Evolutionary conservation across 2,113 vertebrate species (phyloP).

Genomic region (Tursiops truncatus): DNA sequence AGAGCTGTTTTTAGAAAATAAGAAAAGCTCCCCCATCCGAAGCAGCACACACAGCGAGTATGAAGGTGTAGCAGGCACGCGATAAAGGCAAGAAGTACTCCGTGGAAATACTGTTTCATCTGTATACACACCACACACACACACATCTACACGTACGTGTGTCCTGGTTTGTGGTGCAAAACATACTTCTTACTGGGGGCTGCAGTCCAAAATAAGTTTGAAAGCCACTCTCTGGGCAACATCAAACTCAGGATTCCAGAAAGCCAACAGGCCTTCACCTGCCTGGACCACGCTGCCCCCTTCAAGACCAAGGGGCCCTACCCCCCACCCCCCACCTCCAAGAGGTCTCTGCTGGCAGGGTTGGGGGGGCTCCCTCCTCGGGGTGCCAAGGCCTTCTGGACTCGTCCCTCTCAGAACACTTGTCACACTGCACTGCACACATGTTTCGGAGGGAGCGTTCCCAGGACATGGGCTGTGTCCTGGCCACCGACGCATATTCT

Average conservation of each 20-base stretch:
- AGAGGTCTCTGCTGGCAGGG: accelerated
- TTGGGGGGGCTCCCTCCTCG: background rate
- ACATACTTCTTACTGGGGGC: background rate
- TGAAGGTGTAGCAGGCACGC: accelerated
- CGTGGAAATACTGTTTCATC: background rate
- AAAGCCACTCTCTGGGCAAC: background rate
- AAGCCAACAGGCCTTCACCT: background rate
- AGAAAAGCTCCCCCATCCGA: background rate
- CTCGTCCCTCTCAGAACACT: background rate
- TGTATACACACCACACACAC: accelerated
- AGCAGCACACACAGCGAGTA: accelerated
- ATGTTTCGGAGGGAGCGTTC: background rate
- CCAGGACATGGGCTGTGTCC: background rate
- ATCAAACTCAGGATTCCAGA: background rate
- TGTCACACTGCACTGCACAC: accelerated
- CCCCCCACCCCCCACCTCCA: background rate
- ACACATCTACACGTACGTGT: accelerated
- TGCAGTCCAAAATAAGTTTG: background rate
- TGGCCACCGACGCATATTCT: accelerated
- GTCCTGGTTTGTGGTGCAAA: background rate
- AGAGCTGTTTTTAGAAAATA: background rate
- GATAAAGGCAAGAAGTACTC: background rate
- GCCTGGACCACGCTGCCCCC: background rate
- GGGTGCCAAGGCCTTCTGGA: background rate
- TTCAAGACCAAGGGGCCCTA: background rate